phyloP scores from a whole-genome alignment of 2,113 vertebrate species.

The Triplophysa tibetana region DNA sequence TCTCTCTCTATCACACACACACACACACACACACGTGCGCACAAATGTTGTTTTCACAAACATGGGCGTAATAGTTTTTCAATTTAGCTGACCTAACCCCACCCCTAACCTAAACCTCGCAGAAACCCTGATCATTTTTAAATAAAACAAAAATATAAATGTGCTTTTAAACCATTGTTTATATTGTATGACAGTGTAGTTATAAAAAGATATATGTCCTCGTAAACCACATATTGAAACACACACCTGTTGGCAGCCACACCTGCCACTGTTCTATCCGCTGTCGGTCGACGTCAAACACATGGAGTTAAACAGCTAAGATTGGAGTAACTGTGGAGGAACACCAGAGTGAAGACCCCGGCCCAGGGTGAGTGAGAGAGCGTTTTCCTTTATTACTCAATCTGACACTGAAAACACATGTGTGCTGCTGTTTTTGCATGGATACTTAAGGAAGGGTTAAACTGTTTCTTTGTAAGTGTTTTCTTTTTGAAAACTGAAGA shows the following conservation, averaged over 20 bases:
- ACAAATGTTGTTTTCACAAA: too few species aligned
- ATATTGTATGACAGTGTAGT: too few species aligned
- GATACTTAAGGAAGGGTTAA: too few species aligned
- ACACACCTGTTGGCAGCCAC: conserved; percentile 30
- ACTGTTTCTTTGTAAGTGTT: background rate
- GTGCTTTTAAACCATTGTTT: too few species aligned
- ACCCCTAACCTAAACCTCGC: too few species aligned
- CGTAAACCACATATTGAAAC: conserved; percentile 8
- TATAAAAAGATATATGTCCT: too few species aligned
- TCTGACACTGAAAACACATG: background rate
- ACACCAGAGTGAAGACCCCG: background rate
- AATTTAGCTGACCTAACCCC: too few species aligned
- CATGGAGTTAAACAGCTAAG: background rate
- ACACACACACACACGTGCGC: too few species aligned
- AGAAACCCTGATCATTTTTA: too few species aligned
- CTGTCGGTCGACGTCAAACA: background rate
- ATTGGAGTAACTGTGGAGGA: conserved; percentile 10
- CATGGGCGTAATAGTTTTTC: too few species aligned
- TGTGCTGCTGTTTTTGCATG: background rate
- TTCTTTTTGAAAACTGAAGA: background rate
- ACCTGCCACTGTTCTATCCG: conserved; percentile 6
- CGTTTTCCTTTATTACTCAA: background rate
- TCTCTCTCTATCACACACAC: too few species aligned
- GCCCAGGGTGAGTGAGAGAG: conserved; percentile 16
- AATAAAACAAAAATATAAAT: too few species aligned